These are phyloP conservation scores for Aphelinus atriplicis DNA, from an alignment of 1,140 invertebrate genomes.

Conservation along the genomic window DNA sequence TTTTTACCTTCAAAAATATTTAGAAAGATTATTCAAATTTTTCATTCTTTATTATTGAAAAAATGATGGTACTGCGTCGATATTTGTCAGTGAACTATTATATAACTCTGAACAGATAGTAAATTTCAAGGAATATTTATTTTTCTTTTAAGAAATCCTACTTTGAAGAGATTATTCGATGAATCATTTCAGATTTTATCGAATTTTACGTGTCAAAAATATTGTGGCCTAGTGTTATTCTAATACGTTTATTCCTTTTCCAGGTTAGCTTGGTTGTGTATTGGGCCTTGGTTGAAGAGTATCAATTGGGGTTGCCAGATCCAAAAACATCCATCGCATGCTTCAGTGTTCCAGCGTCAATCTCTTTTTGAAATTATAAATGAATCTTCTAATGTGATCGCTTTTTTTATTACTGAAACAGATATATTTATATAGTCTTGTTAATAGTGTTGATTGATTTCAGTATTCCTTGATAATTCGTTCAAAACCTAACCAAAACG, in stretches of 20 bases:
- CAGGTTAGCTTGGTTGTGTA: slow-evolving; percentile 69
- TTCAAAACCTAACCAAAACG: too few species aligned
- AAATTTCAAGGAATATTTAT: neutral
- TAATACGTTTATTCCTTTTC: neutral
- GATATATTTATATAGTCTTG: too few species aligned
- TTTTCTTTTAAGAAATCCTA: neutral
- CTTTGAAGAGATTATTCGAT: neutral
- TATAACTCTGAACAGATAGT: neutral
- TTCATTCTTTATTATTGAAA: neutral
- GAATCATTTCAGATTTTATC: neutral
- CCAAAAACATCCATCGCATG: slow-evolving; percentile 65
- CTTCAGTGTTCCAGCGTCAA: slow-evolving; percentile 75
- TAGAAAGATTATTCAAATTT: neutral
- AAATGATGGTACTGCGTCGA: too few species aligned
- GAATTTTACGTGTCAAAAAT: neutral
- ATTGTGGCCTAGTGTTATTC: slow-evolving; percentile 22
- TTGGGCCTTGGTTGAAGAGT: slow-evolving; percentile 68
- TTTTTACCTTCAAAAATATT: neutral
- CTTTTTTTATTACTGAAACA: too few species aligned
- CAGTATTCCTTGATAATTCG: too few species aligned
- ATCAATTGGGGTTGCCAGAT: too few species aligned
- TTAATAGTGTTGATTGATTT: too few species aligned
- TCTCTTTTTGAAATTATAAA: slow-evolving; percentile 44
- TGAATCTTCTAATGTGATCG: too few species aligned
- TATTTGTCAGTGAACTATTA: neutral